Evolutionary conservation across 2,888 invertebrate species (phyloP).

Genomic region (Eupithecia vulgata): DNA sequence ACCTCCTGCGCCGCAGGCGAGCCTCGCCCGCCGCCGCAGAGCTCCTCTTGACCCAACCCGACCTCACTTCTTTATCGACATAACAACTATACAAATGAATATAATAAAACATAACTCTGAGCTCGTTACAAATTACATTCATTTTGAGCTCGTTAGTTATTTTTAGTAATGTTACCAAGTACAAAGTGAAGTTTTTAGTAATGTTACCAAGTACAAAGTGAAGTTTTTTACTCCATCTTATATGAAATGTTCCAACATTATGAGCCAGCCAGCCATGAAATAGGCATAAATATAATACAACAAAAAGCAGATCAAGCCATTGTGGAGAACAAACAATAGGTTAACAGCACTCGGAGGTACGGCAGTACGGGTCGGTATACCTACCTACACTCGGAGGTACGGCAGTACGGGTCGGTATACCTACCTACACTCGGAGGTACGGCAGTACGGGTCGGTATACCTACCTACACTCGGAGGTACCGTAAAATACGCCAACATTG

Average conservation of each 20-base stretch:
- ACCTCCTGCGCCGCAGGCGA: too few species aligned
- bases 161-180: background rate
- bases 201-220: background rate
- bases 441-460: background rate
- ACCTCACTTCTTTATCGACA: background rate
- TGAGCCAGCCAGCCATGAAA: conserved; percentile 10
- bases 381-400: background rate
- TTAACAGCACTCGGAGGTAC: conserved; percentile 27
- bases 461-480: background rate
- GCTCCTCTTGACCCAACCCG: too few species aligned
- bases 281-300: conserved; percentile 11
- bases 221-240: background rate
- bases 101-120: background rate
- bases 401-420: background rate
- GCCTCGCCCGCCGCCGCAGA: too few species aligned
- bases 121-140: background rate
- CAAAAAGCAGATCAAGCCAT: conserved; percentile 34
- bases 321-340: conserved; percentile 40
- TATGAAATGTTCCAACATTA: conserved; percentile 6
- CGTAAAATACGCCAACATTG: too few species aligned
- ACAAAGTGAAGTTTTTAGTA: background rate
- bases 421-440: background rate
- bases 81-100: background rate
- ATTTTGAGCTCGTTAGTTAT: background rate
- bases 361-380: background rate